These are phyloP conservation scores for Anthopleura sola DNA, from an alignment of 64 coral and sea anemone genomes.

Conservation along the genomic window DNA sequence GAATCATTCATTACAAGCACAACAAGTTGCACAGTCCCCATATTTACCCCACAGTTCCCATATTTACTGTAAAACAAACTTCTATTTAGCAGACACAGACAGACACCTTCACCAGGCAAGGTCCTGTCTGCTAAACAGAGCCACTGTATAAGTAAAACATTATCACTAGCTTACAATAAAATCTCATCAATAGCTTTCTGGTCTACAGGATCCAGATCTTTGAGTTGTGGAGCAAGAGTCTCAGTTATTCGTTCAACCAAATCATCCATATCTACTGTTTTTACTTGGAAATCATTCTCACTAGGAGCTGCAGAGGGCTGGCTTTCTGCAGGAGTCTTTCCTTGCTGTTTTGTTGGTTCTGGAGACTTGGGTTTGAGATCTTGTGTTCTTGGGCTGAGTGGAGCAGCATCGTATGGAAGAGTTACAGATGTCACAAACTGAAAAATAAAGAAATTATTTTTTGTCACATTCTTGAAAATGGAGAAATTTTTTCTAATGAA, in stretches of 20 bases:
- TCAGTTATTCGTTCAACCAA: conserved; percentile 30
- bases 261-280: conserved; percentile 22
- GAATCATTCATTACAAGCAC: too few relatives aligned
- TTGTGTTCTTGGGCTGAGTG: conserved; percentile 2
- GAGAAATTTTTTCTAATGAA: too few relatives aligned
- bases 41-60: too few relatives aligned
- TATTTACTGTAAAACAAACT: too few relatives aligned
- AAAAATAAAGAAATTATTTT: background rate
- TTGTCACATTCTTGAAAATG: too few relatives aligned
- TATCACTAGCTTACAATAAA: conserved; percentile 14
- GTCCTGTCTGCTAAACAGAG: too few relatives aligned
- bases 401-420: conserved; percentile 16
- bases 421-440: conserved; percentile 32
- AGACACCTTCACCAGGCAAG: too few relatives aligned
- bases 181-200: conserved; percentile 26
- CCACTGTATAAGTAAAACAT: too few relatives aligned
- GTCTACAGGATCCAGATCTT: conserved; percentile 21
- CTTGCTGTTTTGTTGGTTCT: conserved; percentile 36
- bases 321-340: background rate
- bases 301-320: background rate
- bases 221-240: conserved; percentile 12
- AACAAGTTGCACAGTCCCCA: too few relatives aligned
- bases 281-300: conserved; percentile 1
- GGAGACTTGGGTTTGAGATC: conserved; percentile 42
- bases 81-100: too few relatives aligned